Evolutionary conservation across 2,113 vertebrate genomes (phyloP).

Genomic region (Pandion haliaetus): DNA sequence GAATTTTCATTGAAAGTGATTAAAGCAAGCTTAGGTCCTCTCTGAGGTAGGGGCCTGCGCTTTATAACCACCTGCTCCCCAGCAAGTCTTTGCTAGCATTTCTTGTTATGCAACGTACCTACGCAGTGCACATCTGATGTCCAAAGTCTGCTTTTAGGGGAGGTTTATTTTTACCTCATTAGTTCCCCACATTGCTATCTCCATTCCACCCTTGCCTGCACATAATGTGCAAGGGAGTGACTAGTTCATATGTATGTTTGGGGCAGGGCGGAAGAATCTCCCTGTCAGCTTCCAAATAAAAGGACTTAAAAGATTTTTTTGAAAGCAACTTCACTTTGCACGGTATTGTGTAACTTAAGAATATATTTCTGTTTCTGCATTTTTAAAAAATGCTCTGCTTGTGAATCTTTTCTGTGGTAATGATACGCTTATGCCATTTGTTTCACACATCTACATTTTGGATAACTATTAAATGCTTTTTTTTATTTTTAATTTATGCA

Average conservation of each 20-base stretch:
- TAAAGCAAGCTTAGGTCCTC: neutral
- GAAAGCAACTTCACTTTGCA: neutral
- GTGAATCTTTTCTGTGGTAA: neutral
- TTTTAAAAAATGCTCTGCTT: neutral
- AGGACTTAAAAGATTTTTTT: neutral
- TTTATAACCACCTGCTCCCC: neutral
- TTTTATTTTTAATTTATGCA: neutral
- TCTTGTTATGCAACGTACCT: fast-evolving
- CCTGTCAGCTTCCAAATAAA: neutral
- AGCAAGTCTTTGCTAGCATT: neutral
- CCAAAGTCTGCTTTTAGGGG: neutral
- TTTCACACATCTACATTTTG: neutral
- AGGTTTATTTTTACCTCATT: neutral
- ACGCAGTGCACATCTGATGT: fast-evolving
- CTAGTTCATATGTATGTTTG: no score
- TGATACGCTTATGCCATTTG: neutral
- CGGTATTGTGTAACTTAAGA: fast-evolving
- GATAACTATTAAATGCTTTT: neutral
- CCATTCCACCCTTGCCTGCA: neutral
- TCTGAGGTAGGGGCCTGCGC: neutral
- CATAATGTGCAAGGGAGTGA: neutral
- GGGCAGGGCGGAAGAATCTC: no score
- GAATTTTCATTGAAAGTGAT: neutral
- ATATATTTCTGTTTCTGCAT: neutral
- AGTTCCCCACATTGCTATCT: neutral